Base-by-base conservation (phyloP, 2,113 vertebrate genomes). In the Phalacrocorax carbo region DNA sequence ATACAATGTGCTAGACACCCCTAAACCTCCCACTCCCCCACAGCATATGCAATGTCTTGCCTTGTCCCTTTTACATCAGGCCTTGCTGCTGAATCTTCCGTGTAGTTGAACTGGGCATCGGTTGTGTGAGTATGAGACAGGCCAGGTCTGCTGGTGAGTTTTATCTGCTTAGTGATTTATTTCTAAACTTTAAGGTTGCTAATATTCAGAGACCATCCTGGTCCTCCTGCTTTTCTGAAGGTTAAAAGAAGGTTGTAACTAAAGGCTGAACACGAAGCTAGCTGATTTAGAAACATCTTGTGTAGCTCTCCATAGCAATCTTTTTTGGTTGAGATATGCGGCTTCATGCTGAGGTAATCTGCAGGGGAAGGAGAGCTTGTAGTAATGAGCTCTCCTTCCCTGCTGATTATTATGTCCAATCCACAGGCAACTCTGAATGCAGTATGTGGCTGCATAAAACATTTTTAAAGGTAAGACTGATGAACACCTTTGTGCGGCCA, bases 381-480 rank as follows among this genome's bases (percentile, higher is more conserved):
- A 69, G 79, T 91, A 77, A 94, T 90, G 75, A 96, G 79, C 90
- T 95, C 70, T 91, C 27, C 64, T 95, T 96, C 66, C 90, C 60
- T 93, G 64, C 94, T 97, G 85, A 81, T 96, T 93, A 84, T 91
- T 58, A 83, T 93, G 88, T 90, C 94, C 93, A 89, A 91, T 82
- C 79, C 64, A 85, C 68, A 96, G 86, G 82, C 87, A 92, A 32
- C 61, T 82, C 77, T 85, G 77, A 71, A 32, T 82, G 68, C 88
- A 72, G 54, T 72, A 36, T 65, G 88, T 46, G 91, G 46, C 87
- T 94, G 77, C 82, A 79, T 89, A 95, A 90, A 86, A 90, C 36
- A 44, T 86, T 96, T 97, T 80, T 86, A 82, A 94, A 91, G 71
- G 57, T 88, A 61, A 94, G 75, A 64, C 62, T 86, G 77, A 61